Evolutionary conservation across 1,140 invertebrate species (phyloP), one percentile per base, ranked within the genome.

Genomic region (Ips nitidus): DNA sequence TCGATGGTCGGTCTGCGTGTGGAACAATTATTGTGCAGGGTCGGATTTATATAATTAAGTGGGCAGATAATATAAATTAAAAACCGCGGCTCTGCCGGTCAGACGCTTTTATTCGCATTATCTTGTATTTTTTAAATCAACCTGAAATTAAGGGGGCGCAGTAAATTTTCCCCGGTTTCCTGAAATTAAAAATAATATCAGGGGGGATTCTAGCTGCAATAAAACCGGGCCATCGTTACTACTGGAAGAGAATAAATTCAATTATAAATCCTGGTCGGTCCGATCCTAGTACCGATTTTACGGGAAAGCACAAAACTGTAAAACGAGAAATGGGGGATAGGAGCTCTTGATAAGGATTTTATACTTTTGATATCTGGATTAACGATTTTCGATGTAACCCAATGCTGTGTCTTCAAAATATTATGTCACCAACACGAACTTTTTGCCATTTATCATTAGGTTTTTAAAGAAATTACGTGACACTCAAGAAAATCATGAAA

Each of bases 131-230:
- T 68, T 62, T 69, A 69, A 69, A 69, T 69, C 57, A 56, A 62
- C 52, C 66, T 69, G 52, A 69, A 69, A 69, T 69, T 69, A 62
- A 69, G 60, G 59, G 59, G 66, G 58, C 52, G 45, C 59, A 55
- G 59, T 62, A 62, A 61, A 62, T 62, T 62, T 52, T 62, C 58
- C 62, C 58, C 59, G 58, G 53, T 50, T 69, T 69, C 66, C 66
- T 69, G 66, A 62, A 69, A 69, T 69, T 69, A 69, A 69, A 69
- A 69, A 69, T 69, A 69, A 69, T 69, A 62, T 57, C 47, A 47
- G 40, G 66, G 53, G 41, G 39, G 37, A 58, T 45, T 37, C 52
- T 50, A 41, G 50, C 56, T 69, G 58, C 66, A 62, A 45, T 62
- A 45, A 69, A 69, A 69, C 59, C 37, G 42, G 66, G 58, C 52